Conservation (phyloP, 2,797 vertebrate genomes). For the Orestias chungarensis region DNA sequence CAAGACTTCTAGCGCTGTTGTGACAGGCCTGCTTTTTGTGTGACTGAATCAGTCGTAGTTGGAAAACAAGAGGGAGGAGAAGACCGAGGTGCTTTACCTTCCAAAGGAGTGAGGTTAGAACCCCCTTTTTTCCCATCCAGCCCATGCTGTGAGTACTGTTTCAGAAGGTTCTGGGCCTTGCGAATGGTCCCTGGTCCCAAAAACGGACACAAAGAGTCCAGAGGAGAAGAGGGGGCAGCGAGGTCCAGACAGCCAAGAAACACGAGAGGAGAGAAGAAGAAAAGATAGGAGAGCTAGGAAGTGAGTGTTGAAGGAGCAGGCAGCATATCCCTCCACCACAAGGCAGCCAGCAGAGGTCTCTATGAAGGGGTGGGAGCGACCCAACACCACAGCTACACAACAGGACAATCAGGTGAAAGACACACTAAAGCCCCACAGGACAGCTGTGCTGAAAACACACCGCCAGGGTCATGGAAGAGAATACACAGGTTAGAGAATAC, state of each 20-base stretch:
- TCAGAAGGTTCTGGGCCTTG: constrained; percentile 99
- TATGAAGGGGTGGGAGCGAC: constrained; percentile 34
- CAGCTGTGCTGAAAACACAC: constrained; percentile 32
- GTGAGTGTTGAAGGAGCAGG: constrained; percentile 81
- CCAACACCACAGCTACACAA: constrained; percentile 52
- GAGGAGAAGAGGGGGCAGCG: constrained; percentile 37
- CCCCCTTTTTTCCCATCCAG: constrained; percentile 99
- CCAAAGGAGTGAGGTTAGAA: constrained; percentile 98
- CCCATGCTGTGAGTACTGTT: constrained; percentile 99
- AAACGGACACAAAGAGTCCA: constrained; percentile 63
- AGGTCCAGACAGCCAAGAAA: constrained; percentile 63
- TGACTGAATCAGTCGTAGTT: constrained; percentile 18
- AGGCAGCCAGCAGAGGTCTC: constrained; percentile 42
- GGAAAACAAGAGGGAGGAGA: constrained; percentile 36
- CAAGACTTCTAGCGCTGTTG: constrained; percentile 45
- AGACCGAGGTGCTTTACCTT: constrained; percentile 88
- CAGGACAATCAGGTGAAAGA: constrained; percentile 39
- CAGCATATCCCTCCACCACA: constrained; percentile 80
- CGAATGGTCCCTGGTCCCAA: constrained; percentile 99
- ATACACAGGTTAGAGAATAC: constrained; percentile 71
- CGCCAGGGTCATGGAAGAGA: constrained; percentile 49
- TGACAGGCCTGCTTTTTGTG: constrained; percentile 27
- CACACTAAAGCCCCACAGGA: constrained; percentile 33
- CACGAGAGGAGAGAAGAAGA: constrained; percentile 14
- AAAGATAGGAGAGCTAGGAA: constrained; percentile 82